Conservation (phyloP, 2,888 invertebrate genomes). For the Zygogramma bicolorata region DNA sequence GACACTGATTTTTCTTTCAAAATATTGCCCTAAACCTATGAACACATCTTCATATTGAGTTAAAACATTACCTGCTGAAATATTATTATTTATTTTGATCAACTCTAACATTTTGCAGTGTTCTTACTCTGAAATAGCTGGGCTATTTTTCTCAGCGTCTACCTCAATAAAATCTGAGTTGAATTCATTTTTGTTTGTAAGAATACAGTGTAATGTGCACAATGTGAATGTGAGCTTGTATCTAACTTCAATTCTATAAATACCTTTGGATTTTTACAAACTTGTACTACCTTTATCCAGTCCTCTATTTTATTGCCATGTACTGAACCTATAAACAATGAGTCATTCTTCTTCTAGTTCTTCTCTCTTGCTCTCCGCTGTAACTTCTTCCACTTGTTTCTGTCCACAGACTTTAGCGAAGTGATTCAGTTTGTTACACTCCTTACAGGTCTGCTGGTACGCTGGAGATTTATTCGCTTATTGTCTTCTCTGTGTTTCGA, state of each 20-base stretch:
- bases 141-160: not conserved
- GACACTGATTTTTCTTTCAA: not conserved
- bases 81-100: constrained; percentile 4
- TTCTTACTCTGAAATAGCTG: not conserved
- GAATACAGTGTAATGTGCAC: not conserved
- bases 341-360: constrained; percentile 4
- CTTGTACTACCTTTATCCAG: not conserved
- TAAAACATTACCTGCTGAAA: constrained; percentile 1
- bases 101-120: not conserved
- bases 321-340: not conserved
- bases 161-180: not conserved
- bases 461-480: not conserved
- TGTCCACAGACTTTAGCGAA: not conserved
- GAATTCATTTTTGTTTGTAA: not conserved
- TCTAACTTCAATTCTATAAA: constrained; percentile 11
- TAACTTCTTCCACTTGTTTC: not conserved
- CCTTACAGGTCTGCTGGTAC: not conserved
- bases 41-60: constrained; percentile 10
- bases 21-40: not conserved
- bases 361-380: not conserved
- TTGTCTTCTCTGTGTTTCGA: not conserved
- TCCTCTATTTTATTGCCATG: not conserved
- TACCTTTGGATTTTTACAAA: not conserved
- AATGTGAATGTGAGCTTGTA: not conserved
- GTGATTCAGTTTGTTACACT: not conserved